Base-by-base conservation (phyloP, 2,113 vertebrate species). In the Condylura cristata region DNA sequence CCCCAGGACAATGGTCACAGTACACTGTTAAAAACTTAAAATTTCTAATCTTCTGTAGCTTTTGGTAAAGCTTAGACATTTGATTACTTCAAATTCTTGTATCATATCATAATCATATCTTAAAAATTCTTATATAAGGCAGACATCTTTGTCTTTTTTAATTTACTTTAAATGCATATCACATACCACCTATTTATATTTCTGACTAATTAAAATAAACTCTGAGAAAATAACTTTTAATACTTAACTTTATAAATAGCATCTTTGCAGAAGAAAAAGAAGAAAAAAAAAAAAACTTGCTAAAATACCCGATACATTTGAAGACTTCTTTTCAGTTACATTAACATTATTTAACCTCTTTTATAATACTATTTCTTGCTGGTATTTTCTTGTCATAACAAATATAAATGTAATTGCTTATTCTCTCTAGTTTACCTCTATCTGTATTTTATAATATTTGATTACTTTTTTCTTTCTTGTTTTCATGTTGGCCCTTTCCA, bases 191-290 rank as follows among this genome's bases (percentile, higher is more conserved):
- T 28, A 81, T 56, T 60, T n/a, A 65, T 87, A 82, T 56, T 5
- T 41, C 41, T 60, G 61, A 46, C 6, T 48, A 48, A 48, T 46
- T 63, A 18, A 74, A 82, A 81, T 34, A 90, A 79, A 32, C 24
- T 76, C 6, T 70, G 3, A 46, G 16, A 16, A 71, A 72, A 39
- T 78, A 6, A n/a, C 3, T 18, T 79, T 85, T 41, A 32, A 22
- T 56, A 32, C n/a, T 65, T 75, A 75, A 22, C 17, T 74, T 94
- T 80, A 80, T 86, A 46, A 81, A 89, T 63, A 37, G 56, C 14
- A 89, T 63, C 34, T 68, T 81, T 78, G 46, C 28, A 90, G 41
- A 74, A 93, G 83, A 66, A n/a, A 53, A 41, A n/a, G n/a, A n/a
- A n/a, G n/a, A n/a, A n/a, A n/a, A n/a, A n/a, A n/a, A n/a, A 93